Evolutionary conservation across 92 coral and sea anemone genomes (phyloP), one percentile per base, ranked within the genome.

Genomic region (Diadumene lineata): DNA sequence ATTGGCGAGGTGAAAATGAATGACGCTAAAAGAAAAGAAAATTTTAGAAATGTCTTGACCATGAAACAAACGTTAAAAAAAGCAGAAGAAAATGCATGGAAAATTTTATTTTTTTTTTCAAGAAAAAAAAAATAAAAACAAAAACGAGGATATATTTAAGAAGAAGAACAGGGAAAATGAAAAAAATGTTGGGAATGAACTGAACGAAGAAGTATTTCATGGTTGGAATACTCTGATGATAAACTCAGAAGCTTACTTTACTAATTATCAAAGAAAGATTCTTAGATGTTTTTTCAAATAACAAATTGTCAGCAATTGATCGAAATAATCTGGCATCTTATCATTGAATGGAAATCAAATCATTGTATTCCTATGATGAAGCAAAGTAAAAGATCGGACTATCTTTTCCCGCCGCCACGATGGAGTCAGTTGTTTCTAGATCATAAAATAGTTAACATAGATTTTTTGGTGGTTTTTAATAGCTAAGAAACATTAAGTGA

Each of bases 381-480:
- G 77, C 27, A 44, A 78, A 53, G n/a, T n/a, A n/a, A n/a, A n/a
- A n/a, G 58, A 53, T 9, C 3, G 33, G 55, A 24, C 33, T 55
- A 57, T 68, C 82, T 43, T 1, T 53, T 62, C 65, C 72, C 75
- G 75, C 64, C 70, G 82, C 33, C 82, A 34, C 0, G 25, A 33
- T 48, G 82, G 82, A 78, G 82, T 78, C 82, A 69, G 82, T 76
- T 56, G 75, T 66, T 78, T 78, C 82, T 78, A 78, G 82, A 78
- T 78, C 58, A 11, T 16, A 78, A 44, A 25, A 22, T 60, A 78
- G 82, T 67, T 68, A 68, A 68, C 66, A 55, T 56, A 69, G 31
- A 32, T 68, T 32, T 62, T n/a, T 6, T 58, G 44, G 68, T 66
- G 26, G 57, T 31, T 18, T 34, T 67, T 56, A 78, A 78, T 78